These are phyloP conservation scores for Solea solea DNA, from an alignment of 2,113 vertebrate genomes.

Conservation along the genomic window DNA sequence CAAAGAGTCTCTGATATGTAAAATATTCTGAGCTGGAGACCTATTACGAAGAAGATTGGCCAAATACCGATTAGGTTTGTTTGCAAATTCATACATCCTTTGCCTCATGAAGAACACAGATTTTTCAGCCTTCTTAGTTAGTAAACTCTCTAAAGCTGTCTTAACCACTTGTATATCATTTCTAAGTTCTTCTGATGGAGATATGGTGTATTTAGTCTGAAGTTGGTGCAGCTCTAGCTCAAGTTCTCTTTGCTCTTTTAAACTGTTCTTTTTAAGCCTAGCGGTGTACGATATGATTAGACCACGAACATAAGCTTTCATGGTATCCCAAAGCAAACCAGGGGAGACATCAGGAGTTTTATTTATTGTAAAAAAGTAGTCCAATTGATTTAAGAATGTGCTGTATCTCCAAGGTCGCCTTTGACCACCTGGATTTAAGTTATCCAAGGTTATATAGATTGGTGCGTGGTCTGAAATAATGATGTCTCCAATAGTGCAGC, in stretches of 20 bases:
- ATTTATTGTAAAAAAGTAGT: no score
- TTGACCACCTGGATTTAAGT: not conserved
- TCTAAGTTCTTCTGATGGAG: no score
- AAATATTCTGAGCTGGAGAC: not conserved
- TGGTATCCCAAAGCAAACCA: no score
- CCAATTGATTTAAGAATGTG: not conserved
- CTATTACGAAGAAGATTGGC: not conserved
- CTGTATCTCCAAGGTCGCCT: not conserved
- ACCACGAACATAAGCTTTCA: no score
- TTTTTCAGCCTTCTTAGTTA: conserved; percentile 1
- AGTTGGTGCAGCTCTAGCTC: no score
- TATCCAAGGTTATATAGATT: not conserved
- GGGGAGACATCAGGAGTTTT: no score
- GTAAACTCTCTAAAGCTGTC: not conserved
- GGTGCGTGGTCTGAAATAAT: conserved; percentile 4
- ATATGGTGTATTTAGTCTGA: no score
- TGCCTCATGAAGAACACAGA: conserved; percentile 3
- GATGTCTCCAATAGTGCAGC: not conserved
- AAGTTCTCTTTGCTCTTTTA: no score
- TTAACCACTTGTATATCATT: not conserved
- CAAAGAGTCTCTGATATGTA: not conserved
- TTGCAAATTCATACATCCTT: conserved; percentile 5
- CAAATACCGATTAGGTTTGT: not conserved
- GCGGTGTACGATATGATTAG: no score
- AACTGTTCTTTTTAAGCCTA: no score